Conservation (phyloP, 2,113 vertebrate species). For the Engystomops pustulosus region DNA sequence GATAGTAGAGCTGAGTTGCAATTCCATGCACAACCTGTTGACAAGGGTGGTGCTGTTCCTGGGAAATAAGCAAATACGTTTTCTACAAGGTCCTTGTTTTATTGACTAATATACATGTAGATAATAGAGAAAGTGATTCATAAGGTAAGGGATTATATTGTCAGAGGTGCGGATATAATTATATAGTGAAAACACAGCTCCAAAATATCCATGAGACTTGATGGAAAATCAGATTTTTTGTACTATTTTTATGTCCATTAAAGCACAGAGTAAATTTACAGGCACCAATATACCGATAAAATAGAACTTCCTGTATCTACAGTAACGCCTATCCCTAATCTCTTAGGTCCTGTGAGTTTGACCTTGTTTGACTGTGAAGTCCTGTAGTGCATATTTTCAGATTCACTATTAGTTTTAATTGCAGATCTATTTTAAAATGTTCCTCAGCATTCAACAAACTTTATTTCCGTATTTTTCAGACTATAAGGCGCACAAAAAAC, state of each 20-base stretch:
- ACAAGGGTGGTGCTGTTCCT: background rate
- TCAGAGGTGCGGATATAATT: too few relatives aligned
- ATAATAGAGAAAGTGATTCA: background rate
- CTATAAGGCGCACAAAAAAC: too few relatives aligned
- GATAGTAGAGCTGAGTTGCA: background rate
- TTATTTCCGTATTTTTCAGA: too few relatives aligned
- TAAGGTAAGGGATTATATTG: too few relatives aligned
- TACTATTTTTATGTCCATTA: background rate
- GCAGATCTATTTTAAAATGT: background rate
- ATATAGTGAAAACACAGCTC: background rate
- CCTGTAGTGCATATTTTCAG: background rate
- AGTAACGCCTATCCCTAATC: background rate
- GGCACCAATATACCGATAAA: background rate
- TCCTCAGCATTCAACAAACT: too few relatives aligned
- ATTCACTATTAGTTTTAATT: background rate
- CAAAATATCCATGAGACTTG: background rate
- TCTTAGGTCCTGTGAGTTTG: background rate
- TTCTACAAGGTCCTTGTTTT: background rate
- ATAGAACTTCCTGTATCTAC: background rate
- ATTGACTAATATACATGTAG: background rate
- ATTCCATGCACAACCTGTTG: background rate
- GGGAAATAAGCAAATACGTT: background rate
- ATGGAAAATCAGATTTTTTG: background rate
- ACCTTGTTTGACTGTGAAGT: constrained; percentile 1
- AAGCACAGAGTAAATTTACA: background rate